Evolutionary conservation across 2,797 vertebrate genomes (phyloP).

Genomic region (Heterohyrax brucei): DNA sequence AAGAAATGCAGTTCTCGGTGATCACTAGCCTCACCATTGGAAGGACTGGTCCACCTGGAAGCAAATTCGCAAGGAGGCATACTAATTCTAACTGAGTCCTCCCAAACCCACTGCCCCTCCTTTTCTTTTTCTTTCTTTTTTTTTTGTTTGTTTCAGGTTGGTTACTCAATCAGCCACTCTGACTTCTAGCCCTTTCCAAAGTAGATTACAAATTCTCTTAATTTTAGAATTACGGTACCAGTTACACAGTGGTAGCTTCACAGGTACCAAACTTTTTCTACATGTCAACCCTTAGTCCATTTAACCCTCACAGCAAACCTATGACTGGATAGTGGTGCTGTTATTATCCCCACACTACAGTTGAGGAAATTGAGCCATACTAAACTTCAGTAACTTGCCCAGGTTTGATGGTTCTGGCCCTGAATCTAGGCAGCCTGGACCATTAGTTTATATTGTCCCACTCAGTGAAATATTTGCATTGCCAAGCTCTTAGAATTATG

Average conservation of each 20-base stretch:
- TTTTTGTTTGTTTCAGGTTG: neutral
- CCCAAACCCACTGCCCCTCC: neutral
- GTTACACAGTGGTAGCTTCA: neutral
- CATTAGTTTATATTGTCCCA: neutral
- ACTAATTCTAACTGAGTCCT: neutral
- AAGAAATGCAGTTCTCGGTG: neutral
- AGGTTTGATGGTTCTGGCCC: neutral
- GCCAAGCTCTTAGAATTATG: constrained; percentile 32
- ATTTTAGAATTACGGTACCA: constrained; percentile 26
- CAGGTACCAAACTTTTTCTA: neutral
- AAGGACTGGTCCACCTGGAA: neutral
- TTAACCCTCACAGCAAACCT: neutral
- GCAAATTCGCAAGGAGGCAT: neutral
- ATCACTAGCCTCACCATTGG: neutral
- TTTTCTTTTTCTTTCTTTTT: neutral
- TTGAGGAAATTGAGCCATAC: neutral
- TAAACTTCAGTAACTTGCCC: neutral
- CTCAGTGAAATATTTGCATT: neutral
- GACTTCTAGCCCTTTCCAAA: constrained; percentile 33
- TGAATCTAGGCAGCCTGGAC: neutral
- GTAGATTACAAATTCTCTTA: constrained; percentile 2
- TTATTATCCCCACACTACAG: neutral
- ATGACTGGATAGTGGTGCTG: neutral
- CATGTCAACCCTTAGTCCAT: neutral
- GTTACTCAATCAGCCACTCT: neutral